Conservation (phyloP, 2,888 invertebrate genomes). For the Cyclophora albipunctata region DNA sequence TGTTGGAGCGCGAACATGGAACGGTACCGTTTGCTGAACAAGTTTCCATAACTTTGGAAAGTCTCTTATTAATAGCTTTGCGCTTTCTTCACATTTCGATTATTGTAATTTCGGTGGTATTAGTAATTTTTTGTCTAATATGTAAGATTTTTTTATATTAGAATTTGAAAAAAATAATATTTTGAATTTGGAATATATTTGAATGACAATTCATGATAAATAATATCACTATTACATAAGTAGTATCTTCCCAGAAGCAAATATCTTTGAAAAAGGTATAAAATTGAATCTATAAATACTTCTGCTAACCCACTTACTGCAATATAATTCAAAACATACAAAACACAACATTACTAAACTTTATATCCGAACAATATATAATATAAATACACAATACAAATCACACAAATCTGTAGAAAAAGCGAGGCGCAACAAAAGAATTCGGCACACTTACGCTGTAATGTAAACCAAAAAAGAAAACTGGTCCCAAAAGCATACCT, state of each 20-base stretch:
- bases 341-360: no score
- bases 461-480: conserved; percentile 75
- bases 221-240: no score
- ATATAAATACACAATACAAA: conserved; percentile 47
- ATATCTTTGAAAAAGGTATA: no score
- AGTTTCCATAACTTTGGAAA: conserved; percentile 66
- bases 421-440: conserved; percentile 66
- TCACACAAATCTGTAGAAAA: conserved; percentile 60
- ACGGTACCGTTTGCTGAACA: conserved; percentile 50
- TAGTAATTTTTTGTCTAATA: no score
- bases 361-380: conserved; percentile 20
- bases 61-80: conserved; percentile 65
- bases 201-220: no score
- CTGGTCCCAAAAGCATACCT: conserved; percentile 72
- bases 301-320: no score
- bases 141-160: no score
- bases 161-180: no score
- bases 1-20: conserved; percentile 63
- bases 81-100: conserved; percentile 38
- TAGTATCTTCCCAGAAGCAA: no score
- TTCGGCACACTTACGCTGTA: conserved; percentile 72
- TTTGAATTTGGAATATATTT: no score
- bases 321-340: no score
- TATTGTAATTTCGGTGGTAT: conserved; percentile 3
- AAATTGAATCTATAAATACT: no score